Conservation (phyloP, 1,140 invertebrate genomes). For the Hyphantria cunea region DNA sequence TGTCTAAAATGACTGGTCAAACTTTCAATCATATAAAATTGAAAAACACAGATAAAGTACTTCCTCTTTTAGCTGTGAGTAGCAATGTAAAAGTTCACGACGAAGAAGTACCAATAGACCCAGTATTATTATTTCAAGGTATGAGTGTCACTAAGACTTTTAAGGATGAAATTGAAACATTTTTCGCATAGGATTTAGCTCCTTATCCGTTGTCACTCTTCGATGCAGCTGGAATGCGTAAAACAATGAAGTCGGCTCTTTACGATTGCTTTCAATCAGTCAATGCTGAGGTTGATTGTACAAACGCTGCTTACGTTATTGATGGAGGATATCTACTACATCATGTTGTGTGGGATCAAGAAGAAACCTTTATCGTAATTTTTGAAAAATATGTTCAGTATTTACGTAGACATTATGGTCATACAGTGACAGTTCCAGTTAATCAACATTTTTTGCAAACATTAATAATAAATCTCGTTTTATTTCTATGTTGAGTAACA, state of each 20-base stretch:
- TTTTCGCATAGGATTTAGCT: conserved; percentile 59
- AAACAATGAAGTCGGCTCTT: conserved; percentile 55
- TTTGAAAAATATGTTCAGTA: too few species aligned
- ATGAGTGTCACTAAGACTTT: conserved; percentile 41
- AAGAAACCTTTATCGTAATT: too few species aligned
- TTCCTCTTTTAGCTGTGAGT: conserved; percentile 50
- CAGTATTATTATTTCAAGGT: conserved; percentile 58
- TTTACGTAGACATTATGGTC: too few species aligned
- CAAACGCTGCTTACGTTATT: conserved; percentile 10
- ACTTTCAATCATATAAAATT: conserved; percentile 61
- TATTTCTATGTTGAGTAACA: too few species aligned
- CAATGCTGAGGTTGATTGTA: conserved; percentile 38
- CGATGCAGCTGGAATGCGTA: conserved; percentile 46
- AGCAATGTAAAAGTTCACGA: conserved; percentile 54
- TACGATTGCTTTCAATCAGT: conserved; percentile 50
- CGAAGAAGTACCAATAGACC: conserved; percentile 53
- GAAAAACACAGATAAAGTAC: conserved; percentile 53
- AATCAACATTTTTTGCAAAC: too few species aligned
- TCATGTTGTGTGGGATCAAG: conserved; percentile 1
- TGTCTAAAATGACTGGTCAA: conserved; percentile 45
- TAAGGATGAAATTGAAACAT: conserved; percentile 50
- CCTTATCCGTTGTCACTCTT: conserved; percentile 49
- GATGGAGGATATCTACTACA: conserved; percentile 11
- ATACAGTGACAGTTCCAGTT: too few species aligned
- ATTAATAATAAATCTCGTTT: too few species aligned